Evolutionary conservation across 2,113 vertebrate genomes (phyloP), one percentile per base, ranked within the genome.

Genomic region (Cynopterus brachyotis): DNA sequence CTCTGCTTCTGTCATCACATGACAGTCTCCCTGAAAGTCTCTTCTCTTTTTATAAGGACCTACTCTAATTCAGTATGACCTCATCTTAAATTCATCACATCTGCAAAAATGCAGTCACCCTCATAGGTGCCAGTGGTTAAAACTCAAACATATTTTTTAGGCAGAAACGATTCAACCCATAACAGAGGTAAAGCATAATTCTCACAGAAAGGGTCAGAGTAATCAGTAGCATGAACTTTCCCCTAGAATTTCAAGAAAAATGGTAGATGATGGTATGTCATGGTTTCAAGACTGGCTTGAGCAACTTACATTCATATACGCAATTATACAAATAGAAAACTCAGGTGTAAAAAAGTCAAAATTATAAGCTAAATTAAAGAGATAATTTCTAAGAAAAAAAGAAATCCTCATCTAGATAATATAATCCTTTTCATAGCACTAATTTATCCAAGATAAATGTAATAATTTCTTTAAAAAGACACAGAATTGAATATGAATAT

Each of bases 281-380:
- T 22, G 26, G 57, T 3, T 32, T 89, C 60, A 86, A 35, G 45
- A 47, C 40, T 3, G 10, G 35, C 20, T 72, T 94, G 0, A 59
- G 16, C 50, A 90, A 53, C 4, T 40, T 92, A 64, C 2, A 28
- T 50, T 91, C 17, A 60, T 26, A 72, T 50, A 70, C 40, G 24
- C 35, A 66, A 69, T 72, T 91, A 76, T 12, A 55, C 45, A 90
- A 73, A 60, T 67, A 82, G 69, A 94, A 95, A 70, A 88, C 30
- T 78, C 6, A 60, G 20, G 9, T 82, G 5, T 50, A 83, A 73
- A 42, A 35, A 20, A 35, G 76, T 20, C 45, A 86, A 94, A 89
- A 87, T 24, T 70, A 0, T 75, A 50, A 93, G 60, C 22, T 79
- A 20, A 83, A 62, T 86, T 95, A 69, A 87, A 91, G 13, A 82